Evolutionary conservation across 1,140 invertebrate species (phyloP), one percentile per base, ranked within the genome.

Genomic region (Agraylea sexmaculata): DNA sequence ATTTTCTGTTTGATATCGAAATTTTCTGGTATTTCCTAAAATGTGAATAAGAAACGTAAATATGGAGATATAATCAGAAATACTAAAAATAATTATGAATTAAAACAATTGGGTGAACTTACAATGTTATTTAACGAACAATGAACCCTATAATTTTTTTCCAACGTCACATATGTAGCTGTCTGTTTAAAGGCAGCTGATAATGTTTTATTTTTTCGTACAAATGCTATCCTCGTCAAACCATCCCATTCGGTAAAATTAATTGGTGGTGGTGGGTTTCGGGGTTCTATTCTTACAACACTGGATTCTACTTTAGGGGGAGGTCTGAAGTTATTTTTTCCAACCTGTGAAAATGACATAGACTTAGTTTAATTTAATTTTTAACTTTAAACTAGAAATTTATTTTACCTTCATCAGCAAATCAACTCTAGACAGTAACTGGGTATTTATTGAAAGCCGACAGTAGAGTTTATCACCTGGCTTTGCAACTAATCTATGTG

Each of bases 231-330:
- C 53, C 94, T 73, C 1, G 94, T 87, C 12, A 99, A 64, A 6
- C 91, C 91, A 75, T 99, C 95, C 94, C 93, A 99, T 71, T 98
- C 93, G 51, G 81, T 80, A 61, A 92, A 99, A 62, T 95, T 92
- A 18, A 99, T 87, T 8, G 88, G 80, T 18, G 94, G 94, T 22
- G 92, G 88, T 32, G 95, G 96, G 71, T 94, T 94, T 56, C 81
- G 77, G 4, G 94, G 95, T 61, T 99, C 94, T 57, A 99, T 81
- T 55, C 96, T 71, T 0, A 99, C 91, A n/a, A 99, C 95, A 69
- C 82, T 89, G 0, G 93, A 98, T 65, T 99, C 96, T 0, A 99
- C 91, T 72, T 94, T 98, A 22, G 95, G 95, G 25, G 96, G 95
- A 27, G 96, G 96, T 48, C 83, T 74, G 54, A 99, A 99, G 65